A percentile compares a stretch with the other conserved stretches of the same genome.
Conservation (phyloP, 2,113 vertebrate species). For the Elachura formosa region DNA sequence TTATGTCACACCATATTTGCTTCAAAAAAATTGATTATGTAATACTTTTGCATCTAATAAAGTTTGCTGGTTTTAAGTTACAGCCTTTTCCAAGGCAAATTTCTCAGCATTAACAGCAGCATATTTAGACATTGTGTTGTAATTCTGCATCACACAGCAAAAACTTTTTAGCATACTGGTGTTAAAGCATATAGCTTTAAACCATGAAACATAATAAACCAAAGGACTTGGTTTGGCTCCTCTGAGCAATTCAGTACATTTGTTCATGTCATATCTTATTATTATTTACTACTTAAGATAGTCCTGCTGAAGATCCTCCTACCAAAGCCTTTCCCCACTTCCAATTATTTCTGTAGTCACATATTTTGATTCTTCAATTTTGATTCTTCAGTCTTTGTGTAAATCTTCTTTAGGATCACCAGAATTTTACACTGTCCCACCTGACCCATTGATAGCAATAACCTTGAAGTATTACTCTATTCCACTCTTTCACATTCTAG, state of each 20-base stretch:
- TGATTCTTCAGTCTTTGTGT: neutral
- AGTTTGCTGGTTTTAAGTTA: neutral
- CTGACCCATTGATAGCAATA: neutral
- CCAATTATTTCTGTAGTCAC: neutral
- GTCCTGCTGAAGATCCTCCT: neutral
- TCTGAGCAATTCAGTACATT: neutral
- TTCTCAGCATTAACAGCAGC: neutral
- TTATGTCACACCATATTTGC: neutral
- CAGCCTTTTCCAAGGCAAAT: neutral
- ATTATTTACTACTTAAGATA: neutral
- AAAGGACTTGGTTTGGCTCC: neutral
- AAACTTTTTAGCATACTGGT: neutral
- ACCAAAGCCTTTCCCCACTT: neutral
- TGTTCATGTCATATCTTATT: neutral
- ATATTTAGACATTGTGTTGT: neutral
- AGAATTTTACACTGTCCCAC: neutral
- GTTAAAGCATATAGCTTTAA: neutral
- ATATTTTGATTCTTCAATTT: neutral
- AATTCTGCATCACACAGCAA: neutral
- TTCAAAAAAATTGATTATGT: neutral
- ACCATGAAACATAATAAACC: neutral
- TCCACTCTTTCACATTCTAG: neutral
- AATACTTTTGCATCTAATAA: neutral
- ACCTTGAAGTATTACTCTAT: neutral
- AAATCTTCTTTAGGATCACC: neutral